Base-by-base conservation (phyloP, 92 coral and sea anemone genomes). In the Siderastrea siderea region DNA sequence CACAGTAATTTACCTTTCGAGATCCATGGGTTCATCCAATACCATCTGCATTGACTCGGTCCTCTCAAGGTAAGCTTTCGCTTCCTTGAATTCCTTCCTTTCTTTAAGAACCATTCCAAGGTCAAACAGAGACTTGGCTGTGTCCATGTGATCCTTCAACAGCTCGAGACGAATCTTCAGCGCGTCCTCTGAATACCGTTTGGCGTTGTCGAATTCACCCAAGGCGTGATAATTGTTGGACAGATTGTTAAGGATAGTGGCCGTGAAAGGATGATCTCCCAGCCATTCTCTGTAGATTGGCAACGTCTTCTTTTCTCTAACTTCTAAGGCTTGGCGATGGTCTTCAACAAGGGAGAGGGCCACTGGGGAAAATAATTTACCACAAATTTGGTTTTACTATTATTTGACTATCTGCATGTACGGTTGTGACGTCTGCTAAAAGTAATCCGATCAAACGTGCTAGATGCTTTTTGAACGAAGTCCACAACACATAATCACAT, bases 231-330 rank as follows among this genome's bases (percentile, higher is more conserved):
- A 82, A 43, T 88, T 81, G 59, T 88, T 89, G 3, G 93, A 92
- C n/a, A 93, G 87, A 58, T 72, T 91, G 84, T 90, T 91, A 1
- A 85, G 90, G 9, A 86, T 74, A 11, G 91, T 93, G 13, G 91
- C 95, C 14, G 84, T 71, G 55, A 88, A 89, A 2, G 95, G 95
- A 26, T 93, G 95, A 1, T 90, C 87, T 4, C 91, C 84, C 88
- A 93, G 15, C 14, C 44, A 47, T 67, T 68, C 67, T 52, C 80
- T 65, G 85, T 90, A 90, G 13, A 68, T 74, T 13, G 91, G 93
- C 2, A 93, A 84, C n/a, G 74, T 80, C 49, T 77, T 38, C 3
- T 66, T 14, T 51, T 77, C 86, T 74, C 95, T 51, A 1, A 90
- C 49, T 16, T 45, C 3, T 26, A 93, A 74, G 14, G 91, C 95